phyloP scores from a whole-genome alignment of 2,888 invertebrate genomes.

The Melieria crassipennis region DNA sequence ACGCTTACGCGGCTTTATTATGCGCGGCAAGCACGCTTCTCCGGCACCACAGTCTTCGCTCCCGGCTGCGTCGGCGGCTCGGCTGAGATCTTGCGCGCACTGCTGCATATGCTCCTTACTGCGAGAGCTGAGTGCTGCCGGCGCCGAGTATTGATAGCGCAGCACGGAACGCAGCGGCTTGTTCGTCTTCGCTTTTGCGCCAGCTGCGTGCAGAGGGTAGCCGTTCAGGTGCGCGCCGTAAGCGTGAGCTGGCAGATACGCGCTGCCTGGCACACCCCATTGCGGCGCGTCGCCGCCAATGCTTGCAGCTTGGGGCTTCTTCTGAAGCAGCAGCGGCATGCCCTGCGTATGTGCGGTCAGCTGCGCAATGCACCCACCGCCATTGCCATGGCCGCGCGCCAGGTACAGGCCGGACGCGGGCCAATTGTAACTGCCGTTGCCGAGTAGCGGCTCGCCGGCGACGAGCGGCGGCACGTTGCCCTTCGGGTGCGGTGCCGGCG shows the following conservation, averaged over 20 bases:
- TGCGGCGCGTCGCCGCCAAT: conserved; percentile 12
- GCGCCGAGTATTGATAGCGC: conserved; percentile 58
- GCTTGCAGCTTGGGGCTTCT: conserved; percentile 30
- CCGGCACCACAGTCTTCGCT: conserved; percentile 63
- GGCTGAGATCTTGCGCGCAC: neutral
- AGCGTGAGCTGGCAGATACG: conserved; percentile 39
- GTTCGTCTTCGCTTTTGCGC: conserved; percentile 43
- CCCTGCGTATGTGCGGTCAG: conserved; percentile 86
- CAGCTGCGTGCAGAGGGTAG: neutral
- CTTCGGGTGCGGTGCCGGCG: conserved; percentile 34
- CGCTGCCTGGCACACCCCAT: conserved; percentile 10
- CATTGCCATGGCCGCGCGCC: conserved; percentile 1
- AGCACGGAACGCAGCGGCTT: conserved; percentile 47
- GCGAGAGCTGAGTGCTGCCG: conserved; percentile 45
- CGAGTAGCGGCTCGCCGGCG: neutral
- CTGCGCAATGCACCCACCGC: conserved; percentile 58
- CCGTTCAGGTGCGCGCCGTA: conserved; percentile 50
- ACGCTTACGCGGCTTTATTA: conserved; percentile 88
- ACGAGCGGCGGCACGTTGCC: conserved; percentile 14
- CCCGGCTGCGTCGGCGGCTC: too few species aligned
- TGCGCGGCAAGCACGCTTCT: conserved; percentile 79
- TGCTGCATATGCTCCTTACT: conserved; percentile 38
- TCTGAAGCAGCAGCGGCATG: conserved; percentile 78
- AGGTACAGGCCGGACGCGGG: neutral
- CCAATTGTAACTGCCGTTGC: neutral